Conservation (phyloP, 2,797 vertebrate genomes). For the Oreortyx pictus region DNA sequence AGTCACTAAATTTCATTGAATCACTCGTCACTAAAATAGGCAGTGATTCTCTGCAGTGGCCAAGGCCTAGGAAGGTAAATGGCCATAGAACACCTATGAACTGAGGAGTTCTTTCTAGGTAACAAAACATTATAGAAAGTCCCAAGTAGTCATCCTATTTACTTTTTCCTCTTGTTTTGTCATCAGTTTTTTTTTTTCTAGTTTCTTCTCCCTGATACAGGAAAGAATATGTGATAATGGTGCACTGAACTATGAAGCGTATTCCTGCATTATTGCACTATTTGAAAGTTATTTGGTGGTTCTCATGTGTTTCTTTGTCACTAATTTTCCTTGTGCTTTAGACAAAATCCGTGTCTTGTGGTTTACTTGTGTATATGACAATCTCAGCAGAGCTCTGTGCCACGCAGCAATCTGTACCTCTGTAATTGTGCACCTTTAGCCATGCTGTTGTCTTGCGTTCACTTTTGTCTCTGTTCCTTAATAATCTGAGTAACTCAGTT, state of each 20-base stretch:
- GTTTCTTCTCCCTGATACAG: neutral
- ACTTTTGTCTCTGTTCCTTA: neutral
- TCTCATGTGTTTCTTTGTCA: neutral
- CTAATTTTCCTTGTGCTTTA: neutral
- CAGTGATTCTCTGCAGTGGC: neutral
- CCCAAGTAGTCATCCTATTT: neutral
- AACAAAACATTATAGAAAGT: neutral
- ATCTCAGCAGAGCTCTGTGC: neutral
- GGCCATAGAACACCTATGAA: neutral
- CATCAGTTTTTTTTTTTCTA: neutral
- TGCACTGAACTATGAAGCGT: neutral
- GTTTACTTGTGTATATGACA: neutral
- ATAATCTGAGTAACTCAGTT: neutral
- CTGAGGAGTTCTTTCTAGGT: neutral
- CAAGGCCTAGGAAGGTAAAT: neutral
- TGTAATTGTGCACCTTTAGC: neutral
- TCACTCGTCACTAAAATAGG: neutral
- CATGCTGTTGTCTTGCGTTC: neutral
- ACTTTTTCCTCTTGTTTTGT: neutral
- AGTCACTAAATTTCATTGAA: neutral
- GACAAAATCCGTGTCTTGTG: neutral
- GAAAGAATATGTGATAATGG: neutral
- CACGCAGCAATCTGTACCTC: neutral
- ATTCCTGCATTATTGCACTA: neutral
- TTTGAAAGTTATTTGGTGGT: neutral